Base-by-base conservation (phyloP, 2,888 invertebrate species). In the Boloria euphrosyne region DNA sequence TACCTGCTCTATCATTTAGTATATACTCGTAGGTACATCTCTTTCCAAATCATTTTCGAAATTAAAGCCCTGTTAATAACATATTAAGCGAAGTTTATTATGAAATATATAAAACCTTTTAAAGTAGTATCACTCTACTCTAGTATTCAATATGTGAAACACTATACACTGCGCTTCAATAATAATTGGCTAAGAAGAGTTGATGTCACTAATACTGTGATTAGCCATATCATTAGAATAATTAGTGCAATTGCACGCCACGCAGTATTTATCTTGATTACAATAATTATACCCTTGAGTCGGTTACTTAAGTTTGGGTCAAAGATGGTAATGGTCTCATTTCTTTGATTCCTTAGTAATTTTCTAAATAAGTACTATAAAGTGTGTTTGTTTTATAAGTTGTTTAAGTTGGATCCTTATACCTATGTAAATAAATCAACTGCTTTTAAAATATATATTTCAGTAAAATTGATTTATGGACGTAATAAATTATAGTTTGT, bases 161-260 rank as follows among this genome's bases (percentile, higher is more conserved):
- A 22, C 27, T 18, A 43, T 3, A 44, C 1, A 16, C 14, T 16
- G 31, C 49, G n/a, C 13, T 31, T 46, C 14, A 46, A 46, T 16
- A 4, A 16, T 38, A 49, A 47, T 47, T 59, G 16, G 27, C 38
- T 16, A 16, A 4, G 27, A 16, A 14, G 50, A 63, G 27, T 13
- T 50, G 31, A 62, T 54, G 38, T 54, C 57, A 46, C 44, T 46
- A 52, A 16, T 14, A 17, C 17, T 27, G 44, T 46, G 55, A 52
- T 51, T 46, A 50, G 55, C 44, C 51, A 43, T 58, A 51, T 27
- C 44, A 57, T 58, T 55, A 58, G 17, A n/a, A 46, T 50, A 57
- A 31, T 64, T 52, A 64, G 50, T 51, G 64, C 57, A 58, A 64
- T 31, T 64, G 64, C 57, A 52, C 49, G 59, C 49, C 17, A 31